These are phyloP conservation scores for Phrixothrix hirtus DNA, from an alignment of 2,888 invertebrate species.

Conservation along the genomic window DNA sequence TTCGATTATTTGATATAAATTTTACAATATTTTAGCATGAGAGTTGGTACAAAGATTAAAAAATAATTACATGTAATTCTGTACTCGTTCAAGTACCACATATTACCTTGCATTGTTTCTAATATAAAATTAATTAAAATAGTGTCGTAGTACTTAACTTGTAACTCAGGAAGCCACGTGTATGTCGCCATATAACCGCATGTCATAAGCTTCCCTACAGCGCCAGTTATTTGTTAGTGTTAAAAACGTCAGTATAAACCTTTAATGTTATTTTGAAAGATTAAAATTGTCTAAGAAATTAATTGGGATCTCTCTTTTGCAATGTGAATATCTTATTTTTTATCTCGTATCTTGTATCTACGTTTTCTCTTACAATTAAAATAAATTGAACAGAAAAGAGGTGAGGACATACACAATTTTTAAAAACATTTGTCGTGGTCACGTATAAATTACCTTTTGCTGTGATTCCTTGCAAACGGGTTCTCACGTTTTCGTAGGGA, in stretches of 20 bases:
- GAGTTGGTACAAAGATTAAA: too few relatives aligned
- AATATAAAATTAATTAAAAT: slow-evolving; percentile 14
- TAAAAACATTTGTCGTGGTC: slow-evolving; percentile 8
- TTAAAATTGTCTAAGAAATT: slow-evolving; percentile 30
- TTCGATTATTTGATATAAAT: too few relatives aligned
- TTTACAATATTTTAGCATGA: too few relatives aligned
- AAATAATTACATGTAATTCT: too few relatives aligned
- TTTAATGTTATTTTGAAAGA: slow-evolving; percentile 33
- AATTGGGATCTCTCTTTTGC: slow-evolving; percentile 28
- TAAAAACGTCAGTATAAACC: slow-evolving; percentile 33
- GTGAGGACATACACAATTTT: slow-evolving; percentile 10
- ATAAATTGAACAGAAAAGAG: slow-evolving; percentile 13
- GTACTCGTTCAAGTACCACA: slow-evolving; percentile 2
- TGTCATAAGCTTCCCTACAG: slow-evolving; percentile 33
- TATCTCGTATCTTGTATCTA: slow-evolving; percentile 5
- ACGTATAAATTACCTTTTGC: neutral
- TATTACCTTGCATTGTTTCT: slow-evolving; percentile 14
- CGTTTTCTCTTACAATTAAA: slow-evolving; percentile 22
- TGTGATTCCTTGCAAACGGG: neutral
- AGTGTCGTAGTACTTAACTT: slow-evolving; percentile 20
- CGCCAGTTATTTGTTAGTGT: slow-evolving; percentile 31
- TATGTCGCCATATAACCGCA: slow-evolving; percentile 32
- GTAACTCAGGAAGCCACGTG: slow-evolving; percentile 30
- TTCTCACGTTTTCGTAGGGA: slow-evolving; percentile 11
- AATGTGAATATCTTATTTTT: slow-evolving; percentile 24